Percentiles rank a stretch among this genome's conserved stretches.
These are phyloP conservation scores for Cantharis nigra DNA, from an alignment of 2,888 invertebrate species.

Conservation along the genomic window DNA sequence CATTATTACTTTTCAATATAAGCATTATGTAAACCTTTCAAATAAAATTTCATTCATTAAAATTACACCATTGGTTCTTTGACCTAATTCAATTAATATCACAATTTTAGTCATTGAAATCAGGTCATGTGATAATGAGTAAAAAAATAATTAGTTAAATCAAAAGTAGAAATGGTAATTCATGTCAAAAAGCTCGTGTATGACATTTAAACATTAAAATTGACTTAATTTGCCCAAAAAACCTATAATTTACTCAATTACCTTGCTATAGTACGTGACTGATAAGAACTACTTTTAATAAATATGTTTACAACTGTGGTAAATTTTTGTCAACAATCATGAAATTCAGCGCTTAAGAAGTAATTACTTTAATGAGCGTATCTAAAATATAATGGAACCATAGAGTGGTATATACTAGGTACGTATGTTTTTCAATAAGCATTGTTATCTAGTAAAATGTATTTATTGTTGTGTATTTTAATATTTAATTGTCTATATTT, in stretches of 20 bases:
- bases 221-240: constrained; percentile 18
- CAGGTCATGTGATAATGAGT: neutral
- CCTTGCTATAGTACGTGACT: constrained; percentile 10
- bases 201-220: constrained; percentile 28
- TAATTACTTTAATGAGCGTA: constrained; percentile 8
- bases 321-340: constrained; percentile 7
- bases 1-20: no score
- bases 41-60: neutral
- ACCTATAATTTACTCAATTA: constrained; percentile 28
- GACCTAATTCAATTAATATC: neutral
- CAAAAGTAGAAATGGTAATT: neutral
- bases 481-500: no score
- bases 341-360: neutral
- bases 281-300: constrained; percentile 9
- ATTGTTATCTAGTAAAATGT: no score
- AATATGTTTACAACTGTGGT: constrained; percentile 1
- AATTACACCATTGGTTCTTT: neutral
- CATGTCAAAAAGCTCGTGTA: constrained; percentile 12
- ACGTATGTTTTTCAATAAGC: no score
- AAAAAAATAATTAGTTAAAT: neutral
- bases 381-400: neutral
- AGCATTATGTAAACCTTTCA: no score
- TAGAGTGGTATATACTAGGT: neutral
- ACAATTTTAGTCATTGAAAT: neutral
- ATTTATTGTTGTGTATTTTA: no score